Evolutionary conservation across 1,140 invertebrate species (phyloP), one percentile per base, ranked within the genome.

Genomic region (Phymorhynchus buccinoides): DNA sequence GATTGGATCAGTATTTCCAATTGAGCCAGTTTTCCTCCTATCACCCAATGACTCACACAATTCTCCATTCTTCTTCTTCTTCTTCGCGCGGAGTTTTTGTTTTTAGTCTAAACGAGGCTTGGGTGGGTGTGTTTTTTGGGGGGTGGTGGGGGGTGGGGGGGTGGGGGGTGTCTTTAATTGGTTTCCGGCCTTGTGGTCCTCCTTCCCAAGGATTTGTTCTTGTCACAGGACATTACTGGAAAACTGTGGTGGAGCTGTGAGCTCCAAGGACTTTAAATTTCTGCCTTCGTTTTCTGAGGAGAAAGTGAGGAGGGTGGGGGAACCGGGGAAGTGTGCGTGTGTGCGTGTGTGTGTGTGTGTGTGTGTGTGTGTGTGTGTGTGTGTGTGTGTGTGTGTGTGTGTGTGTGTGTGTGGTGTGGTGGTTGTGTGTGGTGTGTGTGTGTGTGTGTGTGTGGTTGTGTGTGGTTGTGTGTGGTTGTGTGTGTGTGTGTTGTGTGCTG

Each of bases 1-100:
- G 73, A 75, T 75, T 75, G 73, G 73, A 75, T 75, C 73, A 75
- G 14, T 37, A 41, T 75, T 75, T 75, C 73, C 73, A 75, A 12
- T 37, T 75, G 32, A 75, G 73, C 73, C 37, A 41, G 32, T 41
- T 75, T 41, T 75, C 37, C 12, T 35, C 35, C 68, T 12, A 32
- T 37, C 68, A 27, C 3, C 73, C 35, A 18, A 41, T 75, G 73
- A 75, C 73, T 75, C 73, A 75, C 73, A 41, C 73, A 16, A 35
- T 27, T n/a, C n/a, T n/a, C n/a, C n/a, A n/a, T n/a, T n/a, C n/a
- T n/a, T n/a, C n/a, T n/a, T n/a, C n/a, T n/a, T n/a, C 37, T 9
- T 6, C 41, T 22, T 27, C 16, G 14, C 73, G 12, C 6, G 12
- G 14, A 27, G 4, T 62, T 27, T 62, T 4, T 48, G 7, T 48